Evolutionary conservation across 2,888 invertebrate species (phyloP), one percentile per base, ranked within the genome.

Genomic region (Yponomeuta cagnagella): DNA sequence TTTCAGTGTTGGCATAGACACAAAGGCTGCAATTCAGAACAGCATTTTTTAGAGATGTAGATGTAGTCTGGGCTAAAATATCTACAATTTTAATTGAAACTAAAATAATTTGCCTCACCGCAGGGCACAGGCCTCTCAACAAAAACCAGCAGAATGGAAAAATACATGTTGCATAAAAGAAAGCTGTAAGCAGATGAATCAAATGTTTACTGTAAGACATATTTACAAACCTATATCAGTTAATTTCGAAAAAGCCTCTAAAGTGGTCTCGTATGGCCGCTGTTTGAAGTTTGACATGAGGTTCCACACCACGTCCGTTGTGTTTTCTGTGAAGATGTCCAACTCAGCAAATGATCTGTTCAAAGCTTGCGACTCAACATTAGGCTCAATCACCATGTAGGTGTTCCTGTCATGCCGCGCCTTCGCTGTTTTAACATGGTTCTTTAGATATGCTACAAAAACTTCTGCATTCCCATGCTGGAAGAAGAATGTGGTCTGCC

Each of bases 271-370:
- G 80, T 96, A 96, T 0, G 98, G 97, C 79, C 96, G 82, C 78
- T 92, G 87, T 64, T 88, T 90, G 70, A 92, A 88, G 77, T 92
- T 93, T 0, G 88, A 87, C 69, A 93, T 89, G 67, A 93, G 78
- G 78, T 86, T 91, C 95, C 95, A 96, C 0, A 95, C 94, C 52
- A 94, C 94, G 79, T 95, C 94, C 0, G 94, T 93, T 0, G 94
- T 93, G 70, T 94, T 94, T 77, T 96, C 96, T 30, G 94, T 94
- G 80, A 96, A 96, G 73, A 98, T 93, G 80, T 97, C 95, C 74
- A 98, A 86, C 77, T 98, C 97, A 4, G 97, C 96, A 81, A 98
- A 98, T 0, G 98, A 98, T 81, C 94, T 95, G 76, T 96, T 95
- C 74, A 98, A 83, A 43, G 96, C 96, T 73, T 89, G 90, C 0